Conservation (phyloP, 2,113 vertebrate species). For the human region DNA sequence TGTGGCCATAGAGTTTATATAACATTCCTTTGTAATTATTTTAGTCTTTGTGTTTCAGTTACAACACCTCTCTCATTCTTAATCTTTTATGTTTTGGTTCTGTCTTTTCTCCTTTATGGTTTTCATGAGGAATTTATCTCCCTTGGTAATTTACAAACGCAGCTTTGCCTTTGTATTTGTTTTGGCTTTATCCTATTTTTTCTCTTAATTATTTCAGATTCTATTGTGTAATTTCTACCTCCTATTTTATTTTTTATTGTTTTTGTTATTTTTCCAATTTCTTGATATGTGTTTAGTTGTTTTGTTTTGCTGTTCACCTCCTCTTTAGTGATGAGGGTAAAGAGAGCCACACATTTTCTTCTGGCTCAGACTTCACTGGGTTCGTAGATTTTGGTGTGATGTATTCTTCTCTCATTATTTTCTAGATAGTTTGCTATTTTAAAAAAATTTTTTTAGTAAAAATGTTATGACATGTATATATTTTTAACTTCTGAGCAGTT, state of each 20-base stretch:
- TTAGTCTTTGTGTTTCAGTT: background rate
- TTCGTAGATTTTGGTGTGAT: background rate
- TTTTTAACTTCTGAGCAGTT: background rate
- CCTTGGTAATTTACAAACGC: background rate
- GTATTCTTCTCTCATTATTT: background rate
- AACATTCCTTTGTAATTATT: background rate
- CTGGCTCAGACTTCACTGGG: background rate
- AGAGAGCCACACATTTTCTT: background rate
- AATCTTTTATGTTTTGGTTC: background rate
- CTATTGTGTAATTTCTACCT: background rate
- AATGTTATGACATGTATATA: background rate
- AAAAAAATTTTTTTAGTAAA: background rate
- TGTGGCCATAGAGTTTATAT: background rate
- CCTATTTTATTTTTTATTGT: background rate
- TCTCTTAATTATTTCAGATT: background rate
- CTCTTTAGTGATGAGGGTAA: background rate
- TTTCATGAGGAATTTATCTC: background rate
- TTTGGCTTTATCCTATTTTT: background rate
- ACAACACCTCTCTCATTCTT: background rate
- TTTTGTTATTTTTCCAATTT: background rate
- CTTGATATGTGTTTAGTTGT: background rate
- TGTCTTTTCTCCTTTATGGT: background rate
- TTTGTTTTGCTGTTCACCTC: background rate
- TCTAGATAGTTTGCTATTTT: background rate
- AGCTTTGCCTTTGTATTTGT: background rate